Percentiles rank a stretch among this genome's conserved stretches.
phyloP scores from a whole-genome alignment of 2,888 invertebrate genomes.

The Agrotis clavis region DNA sequence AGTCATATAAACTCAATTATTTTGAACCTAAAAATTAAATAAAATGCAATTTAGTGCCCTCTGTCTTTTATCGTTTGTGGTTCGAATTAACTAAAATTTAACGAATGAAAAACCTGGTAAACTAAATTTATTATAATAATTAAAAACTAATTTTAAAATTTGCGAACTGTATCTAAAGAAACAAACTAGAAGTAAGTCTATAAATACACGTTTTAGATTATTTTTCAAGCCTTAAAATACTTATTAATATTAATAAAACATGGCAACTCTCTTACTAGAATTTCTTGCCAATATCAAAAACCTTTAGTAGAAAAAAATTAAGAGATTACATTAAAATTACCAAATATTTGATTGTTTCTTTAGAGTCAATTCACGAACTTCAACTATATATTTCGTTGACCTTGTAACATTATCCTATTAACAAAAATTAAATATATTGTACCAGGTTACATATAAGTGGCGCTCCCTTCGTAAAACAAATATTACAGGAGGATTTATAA shows the following conservation, averaged over 20 bases:
- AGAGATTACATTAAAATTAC: not conserved
- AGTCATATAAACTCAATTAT: conserved; percentile 37
- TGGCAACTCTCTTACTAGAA: conserved; percentile 30
- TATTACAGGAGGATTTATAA: conserved; percentile 62
- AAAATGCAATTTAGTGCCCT: conserved; percentile 78
- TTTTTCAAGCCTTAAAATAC: conserved; percentile 22
- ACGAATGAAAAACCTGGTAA: conserved; percentile 60
- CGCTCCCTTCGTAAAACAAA: conserved; percentile 63
- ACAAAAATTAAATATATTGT: conserved; percentile 59
- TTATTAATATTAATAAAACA: conserved; percentile 29
- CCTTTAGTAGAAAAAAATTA: conserved; percentile 8
- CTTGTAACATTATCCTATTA: conserved; percentile 57
- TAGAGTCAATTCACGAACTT: conserved; percentile 52
- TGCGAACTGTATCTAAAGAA: conserved; percentile 42
- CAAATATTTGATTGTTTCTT: conserved; percentile 16
- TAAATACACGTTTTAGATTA: conserved; percentile 4
- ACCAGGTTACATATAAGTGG: conserved; percentile 47
- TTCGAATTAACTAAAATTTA: conserved; percentile 48
- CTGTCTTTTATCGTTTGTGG: conserved; percentile 72
- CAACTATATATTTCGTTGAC: conserved; percentile 58
- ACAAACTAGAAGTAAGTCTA: conserved; percentile 5
- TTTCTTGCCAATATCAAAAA: conserved; percentile 41
- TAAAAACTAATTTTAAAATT: conserved; percentile 49
- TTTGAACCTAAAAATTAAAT: conserved; percentile 55
- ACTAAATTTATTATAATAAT: conserved; percentile 46